These are phyloP conservation scores for Hypolimnas misippus DNA, from an alignment of 2,888 invertebrate genomes.

Conservation along the genomic window DNA sequence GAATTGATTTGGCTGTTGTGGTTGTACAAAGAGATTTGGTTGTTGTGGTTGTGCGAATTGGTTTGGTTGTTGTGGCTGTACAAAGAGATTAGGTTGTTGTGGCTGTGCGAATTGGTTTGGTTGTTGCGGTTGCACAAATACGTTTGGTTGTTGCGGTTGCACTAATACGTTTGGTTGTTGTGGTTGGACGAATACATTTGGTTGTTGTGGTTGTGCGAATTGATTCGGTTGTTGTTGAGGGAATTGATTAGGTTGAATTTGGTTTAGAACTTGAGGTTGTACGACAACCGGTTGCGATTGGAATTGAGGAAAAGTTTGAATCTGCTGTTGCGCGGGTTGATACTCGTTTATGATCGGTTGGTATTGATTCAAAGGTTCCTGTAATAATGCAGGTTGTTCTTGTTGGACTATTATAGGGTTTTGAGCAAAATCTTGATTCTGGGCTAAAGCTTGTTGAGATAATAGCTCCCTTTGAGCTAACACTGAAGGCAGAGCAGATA, in stretches of 20 bases:
- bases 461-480: constrained; percentile 63
- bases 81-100: constrained; percentile 44
- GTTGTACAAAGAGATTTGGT: constrained; percentile 30
- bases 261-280: constrained; percentile 42
- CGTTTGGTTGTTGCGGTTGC: constrained; percentile 36
- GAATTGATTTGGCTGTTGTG: constrained; percentile 38
- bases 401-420: constrained; percentile 49
- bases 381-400: constrained; percentile 44
- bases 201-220: constrained; percentile 39
- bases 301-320: constrained; percentile 49
- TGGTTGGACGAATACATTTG: constrained; percentile 38
- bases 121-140: constrained; percentile 35
- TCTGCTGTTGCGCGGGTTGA: constrained; percentile 43
- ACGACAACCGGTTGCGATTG: constrained; percentile 55
- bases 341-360: constrained; percentile 47
- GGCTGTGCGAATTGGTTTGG: constrained; percentile 35
- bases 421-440: constrained; percentile 52
- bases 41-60: constrained; percentile 25
- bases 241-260: constrained; percentile 33
- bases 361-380: constrained; percentile 48
- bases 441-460: constrained; percentile 46
- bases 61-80: constrained; percentile 40
- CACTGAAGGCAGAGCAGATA: constrained; percentile 69
- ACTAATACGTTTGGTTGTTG: constrained; percentile 40
- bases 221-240: constrained; percentile 45